Conservation (phyloP, 2,888 invertebrate species). For the Nymphalis polychloros region DNA sequence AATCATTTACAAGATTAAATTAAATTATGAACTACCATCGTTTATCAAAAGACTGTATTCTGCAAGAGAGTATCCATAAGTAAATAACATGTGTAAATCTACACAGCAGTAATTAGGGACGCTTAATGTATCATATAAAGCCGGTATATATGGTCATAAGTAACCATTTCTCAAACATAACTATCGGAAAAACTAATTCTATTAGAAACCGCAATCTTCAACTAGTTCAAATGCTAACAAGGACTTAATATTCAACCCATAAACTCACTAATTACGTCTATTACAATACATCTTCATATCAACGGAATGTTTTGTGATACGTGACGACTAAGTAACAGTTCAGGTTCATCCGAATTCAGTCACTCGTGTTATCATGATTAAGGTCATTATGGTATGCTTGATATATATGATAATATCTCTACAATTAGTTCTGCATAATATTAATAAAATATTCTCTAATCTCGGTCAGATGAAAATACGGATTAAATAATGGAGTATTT, state of each 20-base stretch:
- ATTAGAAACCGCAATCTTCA: too few species aligned
- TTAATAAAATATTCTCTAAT: conserved; percentile 12
- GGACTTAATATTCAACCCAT: not conserved
- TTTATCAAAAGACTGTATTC: too few species aligned
- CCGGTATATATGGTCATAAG: too few species aligned
- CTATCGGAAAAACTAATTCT: too few species aligned
- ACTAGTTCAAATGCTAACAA: not conserved
- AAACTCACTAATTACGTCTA: not conserved
- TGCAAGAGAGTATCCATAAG: too few species aligned
- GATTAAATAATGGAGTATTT: conserved; percentile 1
- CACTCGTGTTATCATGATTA: not conserved
- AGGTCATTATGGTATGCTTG: not conserved
- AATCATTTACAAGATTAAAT: too few species aligned
- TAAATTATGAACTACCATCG: too few species aligned
- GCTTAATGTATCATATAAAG: too few species aligned
- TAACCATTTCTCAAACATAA: too few species aligned
- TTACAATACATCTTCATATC: conserved; percentile 2
- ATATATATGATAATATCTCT: conserved; percentile 1
- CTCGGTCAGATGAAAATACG: conserved; percentile 13
- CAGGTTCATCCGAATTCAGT: not conserved
- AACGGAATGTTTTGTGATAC: not conserved
- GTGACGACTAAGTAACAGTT: not conserved
- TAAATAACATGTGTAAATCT: too few species aligned
- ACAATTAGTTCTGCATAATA: conserved; percentile 13
- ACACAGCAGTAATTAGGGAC: too few species aligned